A percentile compares a stretch with the other conserved stretches of the same genome.
Conservation (phyloP, 2,888 invertebrate genomes). For the Acleris holmiana region DNA sequence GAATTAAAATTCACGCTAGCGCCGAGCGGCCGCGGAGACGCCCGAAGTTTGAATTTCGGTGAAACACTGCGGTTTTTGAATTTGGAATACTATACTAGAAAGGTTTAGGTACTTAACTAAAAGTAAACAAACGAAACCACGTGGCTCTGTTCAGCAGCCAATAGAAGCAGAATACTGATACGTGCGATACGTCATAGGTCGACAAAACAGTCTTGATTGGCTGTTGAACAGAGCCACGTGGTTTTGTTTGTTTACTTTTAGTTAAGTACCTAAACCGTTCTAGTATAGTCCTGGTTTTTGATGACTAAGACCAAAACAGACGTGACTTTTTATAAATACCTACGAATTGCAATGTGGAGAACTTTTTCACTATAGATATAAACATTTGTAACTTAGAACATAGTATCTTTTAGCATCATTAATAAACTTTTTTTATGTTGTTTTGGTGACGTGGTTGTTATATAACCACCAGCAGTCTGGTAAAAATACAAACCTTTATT, state of each 20-base stretch:
- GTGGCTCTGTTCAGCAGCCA: too few relatives aligned
- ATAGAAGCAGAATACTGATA: too few relatives aligned
- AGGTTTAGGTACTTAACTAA: too few relatives aligned
- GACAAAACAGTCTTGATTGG: too few relatives aligned
- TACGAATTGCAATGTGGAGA: neutral
- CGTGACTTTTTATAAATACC: neutral
- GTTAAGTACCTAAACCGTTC: too few relatives aligned
- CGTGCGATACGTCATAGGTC: too few relatives aligned
- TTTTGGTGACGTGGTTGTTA: neutral
- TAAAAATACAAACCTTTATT: neutral
- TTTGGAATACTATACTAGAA: neutral
- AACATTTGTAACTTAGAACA: neutral
- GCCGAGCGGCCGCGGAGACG: slow-evolving; percentile 41
- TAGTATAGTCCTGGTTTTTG: neutral
- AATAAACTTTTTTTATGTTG: neutral
- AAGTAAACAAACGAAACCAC: too few relatives aligned
- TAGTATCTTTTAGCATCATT: too few relatives aligned
- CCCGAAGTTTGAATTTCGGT: slow-evolving; percentile 25
- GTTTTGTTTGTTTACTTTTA: too few relatives aligned
- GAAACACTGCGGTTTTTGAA: slow-evolving; percentile 2
- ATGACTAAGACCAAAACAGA: neutral
- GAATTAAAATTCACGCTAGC: slow-evolving; percentile 46
- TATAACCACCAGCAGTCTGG: too few relatives aligned
- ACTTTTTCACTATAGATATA: neutral
- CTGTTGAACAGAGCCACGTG: too few relatives aligned